phyloP scores from a whole-genome alignment of 2,113 vertebrate species.

The Cyanistes caeruleus region DNA sequence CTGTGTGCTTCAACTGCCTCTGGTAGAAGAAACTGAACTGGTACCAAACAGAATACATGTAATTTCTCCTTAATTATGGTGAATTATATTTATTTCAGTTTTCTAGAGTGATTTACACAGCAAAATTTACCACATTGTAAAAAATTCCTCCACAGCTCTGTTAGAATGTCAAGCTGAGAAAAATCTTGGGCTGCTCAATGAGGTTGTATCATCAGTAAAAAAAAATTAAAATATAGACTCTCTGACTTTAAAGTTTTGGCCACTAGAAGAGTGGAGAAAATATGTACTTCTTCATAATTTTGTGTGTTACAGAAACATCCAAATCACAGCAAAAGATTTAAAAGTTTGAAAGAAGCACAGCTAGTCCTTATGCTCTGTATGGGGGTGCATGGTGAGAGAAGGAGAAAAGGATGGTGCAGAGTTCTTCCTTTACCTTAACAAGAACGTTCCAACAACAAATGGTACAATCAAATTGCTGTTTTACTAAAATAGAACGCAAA shows the following conservation, averaged over 20 bases:
- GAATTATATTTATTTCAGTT: background rate
- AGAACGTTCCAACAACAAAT: background rate
- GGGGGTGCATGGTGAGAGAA: background rate
- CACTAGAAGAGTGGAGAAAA: background rate
- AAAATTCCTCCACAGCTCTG: background rate
- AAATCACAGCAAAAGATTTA: background rate
- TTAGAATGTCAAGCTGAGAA: background rate
- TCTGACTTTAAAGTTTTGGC: background rate
- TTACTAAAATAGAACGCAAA: background rate
- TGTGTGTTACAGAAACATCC: background rate
- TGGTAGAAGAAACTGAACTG: background rate
- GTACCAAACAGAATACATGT: background rate
- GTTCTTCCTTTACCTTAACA: background rate
- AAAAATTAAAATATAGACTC: background rate
- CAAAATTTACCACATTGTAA: background rate
- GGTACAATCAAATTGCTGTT: background rate
- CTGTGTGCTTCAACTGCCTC: background rate
- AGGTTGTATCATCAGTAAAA: background rate
- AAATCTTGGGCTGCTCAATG: background rate
- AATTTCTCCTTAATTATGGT: background rate
- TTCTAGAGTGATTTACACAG: background rate
- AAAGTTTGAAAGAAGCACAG: background rate
- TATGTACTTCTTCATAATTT: background rate
- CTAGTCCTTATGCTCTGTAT: background rate
- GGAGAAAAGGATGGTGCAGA: background rate